Conservation (phyloP, 2,888 invertebrate genomes). For the Vannuccia rotundouncinata region DNA sequence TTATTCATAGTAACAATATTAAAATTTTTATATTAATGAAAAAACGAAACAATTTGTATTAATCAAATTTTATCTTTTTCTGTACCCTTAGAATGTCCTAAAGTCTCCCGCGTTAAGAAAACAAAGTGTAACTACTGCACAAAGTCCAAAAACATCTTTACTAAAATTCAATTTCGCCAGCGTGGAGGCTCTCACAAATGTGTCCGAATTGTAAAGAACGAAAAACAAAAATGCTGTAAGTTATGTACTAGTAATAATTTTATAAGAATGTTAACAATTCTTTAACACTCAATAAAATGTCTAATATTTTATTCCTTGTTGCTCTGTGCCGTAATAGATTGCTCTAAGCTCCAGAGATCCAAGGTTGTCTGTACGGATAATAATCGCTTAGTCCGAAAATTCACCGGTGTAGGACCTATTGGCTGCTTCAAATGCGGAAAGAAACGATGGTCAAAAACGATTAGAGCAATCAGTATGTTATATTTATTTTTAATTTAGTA, state of each 20-base stretch:
- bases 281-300: no score
- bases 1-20: no score
- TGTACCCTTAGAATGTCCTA: background rate
- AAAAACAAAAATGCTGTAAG: slow-evolving; percentile 1
- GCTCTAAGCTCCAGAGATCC: background rate
- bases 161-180: background rate
- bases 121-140: slow-evolving; percentile 11
- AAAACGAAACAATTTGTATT: no score
- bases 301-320: no score
- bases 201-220: background rate
- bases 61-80: no score
- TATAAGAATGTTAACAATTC: background rate
- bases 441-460: background rate
- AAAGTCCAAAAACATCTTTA: background rate
- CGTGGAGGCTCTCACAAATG: background rate
- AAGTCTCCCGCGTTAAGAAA: background rate
- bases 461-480: background rate
- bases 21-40: no score
- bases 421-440: background rate
- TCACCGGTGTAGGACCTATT: background rate
- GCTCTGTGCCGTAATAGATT: no score
- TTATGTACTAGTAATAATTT: background rate
- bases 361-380: background rate
- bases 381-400: background rate
- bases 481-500: background rate